Evolutionary conservation across 2,797 vertebrate genomes (phyloP).

Genomic region (Melanotaenia parkinsoni): DNA sequence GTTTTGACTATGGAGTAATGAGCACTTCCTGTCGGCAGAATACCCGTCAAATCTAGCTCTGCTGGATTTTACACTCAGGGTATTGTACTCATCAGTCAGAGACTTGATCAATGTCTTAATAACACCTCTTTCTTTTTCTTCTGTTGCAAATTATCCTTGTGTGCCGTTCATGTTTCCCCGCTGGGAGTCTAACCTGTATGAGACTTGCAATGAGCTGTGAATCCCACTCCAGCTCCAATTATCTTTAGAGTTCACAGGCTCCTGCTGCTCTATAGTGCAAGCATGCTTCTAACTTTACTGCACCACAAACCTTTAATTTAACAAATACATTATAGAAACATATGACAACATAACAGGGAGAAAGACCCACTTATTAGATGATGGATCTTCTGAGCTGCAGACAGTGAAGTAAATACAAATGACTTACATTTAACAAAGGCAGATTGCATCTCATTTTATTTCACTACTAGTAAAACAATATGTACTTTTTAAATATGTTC

Average conservation of each 20-base stretch:
- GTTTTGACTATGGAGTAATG: slow-evolving; percentile 36
- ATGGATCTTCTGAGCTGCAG: no score
- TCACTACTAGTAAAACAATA: no score
- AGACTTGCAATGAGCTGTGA: slow-evolving; percentile 73
- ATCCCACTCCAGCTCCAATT: slow-evolving; percentile 68
- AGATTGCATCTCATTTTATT: no score
- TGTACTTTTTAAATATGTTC: no score
- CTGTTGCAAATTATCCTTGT: slow-evolving; percentile 61
- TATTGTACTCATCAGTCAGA: slow-evolving; percentile 62
- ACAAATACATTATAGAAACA: neutral
- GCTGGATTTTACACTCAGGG: slow-evolving; percentile 50
- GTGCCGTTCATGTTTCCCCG: slow-evolving; percentile 59
- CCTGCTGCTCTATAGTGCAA: slow-evolving; percentile 52
- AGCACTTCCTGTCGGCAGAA: slow-evolving; percentile 29
- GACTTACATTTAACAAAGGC: no score
- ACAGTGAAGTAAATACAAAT: no score
- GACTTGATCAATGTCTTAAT: slow-evolving; percentile 76
- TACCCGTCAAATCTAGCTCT: slow-evolving; percentile 32
- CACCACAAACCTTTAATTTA: slow-evolving; percentile 25
- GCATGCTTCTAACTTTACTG: slow-evolving; percentile 49
- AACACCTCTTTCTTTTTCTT: slow-evolving; percentile 56
- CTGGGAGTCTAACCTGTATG: slow-evolving; percentile 66
- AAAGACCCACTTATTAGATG: no score
- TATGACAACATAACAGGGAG: neutral
- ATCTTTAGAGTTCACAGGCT: slow-evolving; percentile 53